A percentile compares a stretch with the other conserved stretches of the same genome.
These are phyloP conservation scores for Smutsia gigantea DNA, from an alignment of 2,797 vertebrate species.

Conservation along the genomic window DNA sequence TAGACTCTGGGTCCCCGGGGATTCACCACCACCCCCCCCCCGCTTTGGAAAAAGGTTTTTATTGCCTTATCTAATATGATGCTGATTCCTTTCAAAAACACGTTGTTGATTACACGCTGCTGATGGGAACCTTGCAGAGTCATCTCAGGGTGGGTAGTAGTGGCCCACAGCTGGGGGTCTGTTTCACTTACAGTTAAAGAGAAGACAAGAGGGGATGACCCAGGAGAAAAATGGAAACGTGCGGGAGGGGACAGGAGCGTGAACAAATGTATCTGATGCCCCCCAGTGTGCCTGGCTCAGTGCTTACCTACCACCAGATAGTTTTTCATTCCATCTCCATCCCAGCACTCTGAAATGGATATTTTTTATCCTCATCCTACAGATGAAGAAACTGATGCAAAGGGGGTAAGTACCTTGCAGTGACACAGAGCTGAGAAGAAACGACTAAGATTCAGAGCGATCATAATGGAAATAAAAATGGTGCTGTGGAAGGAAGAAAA, in stretches of 20 bases:
- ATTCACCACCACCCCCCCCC: not conserved
- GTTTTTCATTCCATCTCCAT: not conserved
- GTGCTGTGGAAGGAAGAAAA: not conserved
- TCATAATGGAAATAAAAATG: constrained; percentile 15
- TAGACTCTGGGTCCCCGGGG: not conserved
- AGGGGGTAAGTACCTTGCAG: not conserved
- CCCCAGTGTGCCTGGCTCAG: not conserved
- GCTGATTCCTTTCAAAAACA: constrained; percentile 21
- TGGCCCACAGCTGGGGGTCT: not conserved
- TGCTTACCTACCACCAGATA: not conserved
- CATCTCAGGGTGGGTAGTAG: not conserved
- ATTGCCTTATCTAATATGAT: constrained; percentile 30
- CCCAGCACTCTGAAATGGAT: not conserved
- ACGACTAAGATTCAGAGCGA: not conserved
- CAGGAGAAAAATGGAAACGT: not conserved
- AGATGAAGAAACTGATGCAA: not conserved
- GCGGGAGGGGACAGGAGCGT: not conserved
- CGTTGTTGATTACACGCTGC: not conserved
- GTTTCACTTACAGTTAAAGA: not conserved
- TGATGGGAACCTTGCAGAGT: not conserved
- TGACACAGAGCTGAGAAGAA: not conserved
- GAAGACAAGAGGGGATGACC: not conserved
- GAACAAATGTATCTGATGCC: not conserved
- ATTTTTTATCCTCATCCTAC: not conserved
- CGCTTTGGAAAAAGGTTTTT: constrained; percentile 48